Base-by-base conservation (phyloP, 2,113 vertebrate genomes). In the Ctenodactylus gundi region DNA sequence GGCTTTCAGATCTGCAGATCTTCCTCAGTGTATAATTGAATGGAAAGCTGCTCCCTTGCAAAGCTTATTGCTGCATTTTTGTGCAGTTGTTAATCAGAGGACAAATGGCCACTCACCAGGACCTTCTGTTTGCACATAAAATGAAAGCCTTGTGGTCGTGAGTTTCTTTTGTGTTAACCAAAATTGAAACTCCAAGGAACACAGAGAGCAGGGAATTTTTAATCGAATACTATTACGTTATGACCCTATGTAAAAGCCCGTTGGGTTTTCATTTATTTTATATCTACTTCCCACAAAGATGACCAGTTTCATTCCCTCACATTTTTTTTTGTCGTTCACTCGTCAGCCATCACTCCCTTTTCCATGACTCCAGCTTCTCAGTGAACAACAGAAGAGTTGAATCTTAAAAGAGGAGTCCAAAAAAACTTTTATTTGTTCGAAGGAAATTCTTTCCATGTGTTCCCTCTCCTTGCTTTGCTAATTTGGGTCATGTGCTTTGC, bases 361-460 rank as follows among this genome's bases (percentile, higher is more conserved):
- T 98, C 96, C 94, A 97, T 98, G 97, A 98, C 94, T 97, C 82
- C 88, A 97, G n/a, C 95, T 97, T 98, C 81, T 95, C 97, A 90
- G 46, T 84, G 95, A 98, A 96, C 95, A 98, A 97, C 98, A 98
- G 97, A 97, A 97, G 96, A 34, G 3, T 97, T 98, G 98, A 98
- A 98, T 98, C 98, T 98, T 97, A 97, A 97, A 97, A 98, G 97
- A 97, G 97, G 95, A 96, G 97, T 96, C 95, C 95, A 97, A 97
- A 97, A 98, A 97, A 98, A 94, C 97, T 97, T 98, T 98, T 98
- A 98, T 98, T 98, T 98, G 98, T 98, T 98, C 91, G 96, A 98
- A 95, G 96, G 97, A 97, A 98, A 98, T 98, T 98, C 96, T 97
- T 98, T 98, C 98, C 98, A 98, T 98, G 97, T 98, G 98, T 98